These are phyloP conservation scores for Crenichthys baileyi DNA, from an alignment of 2,797 vertebrate species.

Conservation along the genomic window DNA sequence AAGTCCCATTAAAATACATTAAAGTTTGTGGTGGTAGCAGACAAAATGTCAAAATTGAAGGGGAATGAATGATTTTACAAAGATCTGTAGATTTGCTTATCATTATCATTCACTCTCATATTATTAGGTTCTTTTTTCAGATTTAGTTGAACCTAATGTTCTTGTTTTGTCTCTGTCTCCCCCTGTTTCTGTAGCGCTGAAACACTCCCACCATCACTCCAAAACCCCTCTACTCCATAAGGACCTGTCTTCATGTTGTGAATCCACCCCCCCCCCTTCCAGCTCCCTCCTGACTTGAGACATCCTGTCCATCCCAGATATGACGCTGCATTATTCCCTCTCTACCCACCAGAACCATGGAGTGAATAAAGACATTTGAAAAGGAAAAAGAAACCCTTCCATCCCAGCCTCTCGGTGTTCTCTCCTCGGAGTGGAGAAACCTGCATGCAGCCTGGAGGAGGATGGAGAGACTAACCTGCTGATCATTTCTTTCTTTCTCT, in stretches of 20 bases:
- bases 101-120: constrained; percentile 34
- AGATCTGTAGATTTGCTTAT: not conserved
- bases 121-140: constrained; percentile 2
- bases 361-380: constrained; percentile 27
- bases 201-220: constrained; percentile 72
- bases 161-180: constrained; percentile 72
- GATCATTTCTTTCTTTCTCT: constrained; percentile 66
- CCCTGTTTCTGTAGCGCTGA: constrained; percentile 83
- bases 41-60: not conserved
- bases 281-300: constrained; percentile 67
- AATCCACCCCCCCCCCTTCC: constrained; percentile 61
- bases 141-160: constrained; percentile 61
- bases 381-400: constrained; percentile 33
- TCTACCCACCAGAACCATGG: constrained; percentile 54
- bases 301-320: constrained; percentile 77
- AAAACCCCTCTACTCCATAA: constrained; percentile 74
- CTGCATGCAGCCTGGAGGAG: constrained; percentile 75
- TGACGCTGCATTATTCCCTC: constrained; percentile 66
- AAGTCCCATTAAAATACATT: not conserved
- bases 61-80: not conserved
- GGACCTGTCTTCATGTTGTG: constrained; percentile 75
- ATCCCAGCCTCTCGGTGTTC: constrained; percentile 57
- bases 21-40: constrained; percentile 1
- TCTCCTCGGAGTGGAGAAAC: constrained; percentile 60
- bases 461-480: constrained; percentile 63